phyloP scores from a whole-genome alignment of 1,140 invertebrate genomes.

The Pachypsylla venusta region DNA sequence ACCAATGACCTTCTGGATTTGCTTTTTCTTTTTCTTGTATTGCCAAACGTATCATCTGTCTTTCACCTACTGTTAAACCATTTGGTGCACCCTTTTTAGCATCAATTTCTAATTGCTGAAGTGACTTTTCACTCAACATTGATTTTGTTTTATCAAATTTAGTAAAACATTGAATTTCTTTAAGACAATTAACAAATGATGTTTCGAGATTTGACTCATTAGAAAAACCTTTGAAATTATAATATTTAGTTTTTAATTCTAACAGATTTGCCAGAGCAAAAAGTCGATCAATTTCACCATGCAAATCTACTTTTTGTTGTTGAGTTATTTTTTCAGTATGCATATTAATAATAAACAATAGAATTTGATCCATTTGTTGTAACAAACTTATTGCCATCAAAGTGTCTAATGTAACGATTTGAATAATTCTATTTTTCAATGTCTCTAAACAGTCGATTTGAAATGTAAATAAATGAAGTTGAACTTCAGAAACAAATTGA shows the following conservation, averaged over 20 bases:
- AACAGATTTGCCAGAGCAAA: constrained; percentile 1
- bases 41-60: neutral
- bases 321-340: neutral
- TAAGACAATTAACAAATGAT: neutral
- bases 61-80: neutral
- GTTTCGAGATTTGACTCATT: neutral
- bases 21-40: neutral
- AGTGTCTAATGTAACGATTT: neutral
- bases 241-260: neutral
- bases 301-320: neutral
- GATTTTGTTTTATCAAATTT: neutral
- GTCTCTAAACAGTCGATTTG: neutral
- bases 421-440: neutral
- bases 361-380: neutral
- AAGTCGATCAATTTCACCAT: neutral
- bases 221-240: neutral
- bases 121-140: neutral
- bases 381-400: neutral
- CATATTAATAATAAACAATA: neutral
- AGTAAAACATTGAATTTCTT: neutral
- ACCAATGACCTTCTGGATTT: neutral
- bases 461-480: neutral
- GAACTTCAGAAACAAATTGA: neutral
- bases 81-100: neutral
- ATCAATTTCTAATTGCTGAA: constrained; percentile 9